Base-by-base conservation (phyloP, 2,888 invertebrate species). In the Torymus texanus region DNA sequence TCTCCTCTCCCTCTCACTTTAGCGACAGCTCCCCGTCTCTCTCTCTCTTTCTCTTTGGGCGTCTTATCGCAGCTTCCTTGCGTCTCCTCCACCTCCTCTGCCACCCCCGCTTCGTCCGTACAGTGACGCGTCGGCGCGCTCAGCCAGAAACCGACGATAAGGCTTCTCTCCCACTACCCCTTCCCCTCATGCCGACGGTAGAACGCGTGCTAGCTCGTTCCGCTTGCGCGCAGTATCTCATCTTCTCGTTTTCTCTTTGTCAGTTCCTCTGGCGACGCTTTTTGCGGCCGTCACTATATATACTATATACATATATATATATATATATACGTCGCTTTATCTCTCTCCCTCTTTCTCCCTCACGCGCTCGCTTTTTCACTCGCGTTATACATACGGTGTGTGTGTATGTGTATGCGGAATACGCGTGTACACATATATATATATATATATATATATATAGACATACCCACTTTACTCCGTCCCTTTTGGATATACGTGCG, bases 131-230 rank as follows among this genome's bases (percentile, higher is more conserved):
- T 59, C 68, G 87, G 63, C 68, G 87, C 89, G 87, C 86, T 89
- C 89, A 89, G 86, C 88, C 87, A 88, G 88, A 88, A 89, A 89
- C 87, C 89, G 85, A 88, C 88, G 90, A 89, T 90, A 90, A 90
- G 90, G 86, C 87, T 87, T 85, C 86, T 86, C 86, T 82, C 83
- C 81, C 82, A 74, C 61, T 76, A 75, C 68, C 82, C 78, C 80
- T 75, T 78, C 56, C 63, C 70, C 67, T 55, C 56, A 72, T 2
- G 21, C 2, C 65, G 41, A 41, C 41, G 41, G 8, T 41, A 8
- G 41, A 41, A 41, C 41, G 41, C 41, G 41, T 74, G 70, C 70
- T 65, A 67, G 55, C 80, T 41, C 82, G 72, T 79, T 72, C 76
- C 80, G 61, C 82, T 82, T 65, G 2, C 18, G 53, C 21, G 67